Evolutionary conservation across 1,140 invertebrate species (phyloP), one percentile per base, ranked within the genome.

Genomic region (Bombus waltoni): DNA sequence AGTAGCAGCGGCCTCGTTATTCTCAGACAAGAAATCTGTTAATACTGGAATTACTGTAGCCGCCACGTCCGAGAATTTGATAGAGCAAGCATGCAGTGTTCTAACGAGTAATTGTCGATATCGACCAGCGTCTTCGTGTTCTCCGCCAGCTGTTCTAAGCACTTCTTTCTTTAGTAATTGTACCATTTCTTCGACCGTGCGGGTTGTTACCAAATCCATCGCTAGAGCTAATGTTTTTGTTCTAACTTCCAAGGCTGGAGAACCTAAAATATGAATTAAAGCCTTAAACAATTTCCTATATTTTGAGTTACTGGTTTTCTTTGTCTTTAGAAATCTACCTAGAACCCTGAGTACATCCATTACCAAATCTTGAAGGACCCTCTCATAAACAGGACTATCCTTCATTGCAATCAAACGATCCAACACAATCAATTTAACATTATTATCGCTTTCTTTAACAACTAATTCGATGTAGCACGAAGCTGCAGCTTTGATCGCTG

Each of bases 381-480:
- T 97, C 94, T 99, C 98, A 93, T 98, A 98, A 72, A 97, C 96
- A 40, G 98, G 97, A 92, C 97, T 97, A 71, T 98, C 98, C 90
- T 98, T 98, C 92, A 99, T 96, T 5, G 97, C 97, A 91, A 99
- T 98, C 77, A 99, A 96, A 73, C 99, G 97, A 94, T 99, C 99
- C 84, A 99, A 96, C 4, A 99, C 99, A 91, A 99, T 99, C 72
- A 99, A 96, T 95, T 99, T 99, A 1, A 99, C 99, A 96, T 99
- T 99, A 95, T 99, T 99, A 94, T 99, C 99, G 95, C 98, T 99
- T 95, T 99, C 99, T 95, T 99, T 99, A 9, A 99, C 98, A 87
- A 99, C 99, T 85, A 99, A 95, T 93, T 99, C 99, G 92, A 99
- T 99, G 95, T 99, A 99, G 95, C 99, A 99, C 57, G 97, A 97